phyloP scores from a whole-genome alignment of 2,797 vertebrate species.

The Amniataba percoides region DNA sequence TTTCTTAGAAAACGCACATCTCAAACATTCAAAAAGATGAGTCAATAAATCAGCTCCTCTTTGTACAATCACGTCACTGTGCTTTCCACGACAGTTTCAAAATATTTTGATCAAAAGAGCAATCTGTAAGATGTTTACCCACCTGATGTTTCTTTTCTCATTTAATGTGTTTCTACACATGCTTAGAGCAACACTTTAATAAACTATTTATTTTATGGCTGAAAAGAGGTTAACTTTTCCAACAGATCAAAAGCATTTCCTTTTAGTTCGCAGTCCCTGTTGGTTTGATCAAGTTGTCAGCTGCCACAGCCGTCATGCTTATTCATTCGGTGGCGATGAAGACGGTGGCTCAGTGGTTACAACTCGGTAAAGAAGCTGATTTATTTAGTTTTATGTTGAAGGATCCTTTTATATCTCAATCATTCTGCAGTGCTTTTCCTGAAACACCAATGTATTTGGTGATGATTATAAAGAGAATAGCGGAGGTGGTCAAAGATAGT shows the following conservation, averaged over 20 bases:
- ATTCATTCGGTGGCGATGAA: conserved; percentile 3
- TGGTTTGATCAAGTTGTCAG: conserved; percentile 40
- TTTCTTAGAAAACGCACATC: background rate
- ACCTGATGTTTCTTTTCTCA: conserved; percentile 9
- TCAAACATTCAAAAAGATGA: background rate
- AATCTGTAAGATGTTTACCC: conserved; percentile 6
- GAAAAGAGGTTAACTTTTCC: conserved; percentile 29
- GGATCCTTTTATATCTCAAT: background rate
- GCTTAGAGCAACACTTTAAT: conserved; percentile 7
- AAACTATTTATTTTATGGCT: conserved; percentile 9
- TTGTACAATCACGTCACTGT: background rate
- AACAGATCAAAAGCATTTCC: conserved; percentile 16
- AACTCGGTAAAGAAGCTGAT: conserved; percentile 2
- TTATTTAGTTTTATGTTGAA: conserved; percentile 3
- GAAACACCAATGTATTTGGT: background rate
- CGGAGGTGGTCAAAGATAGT: background rate
- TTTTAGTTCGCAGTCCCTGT: conserved; percentile 16
- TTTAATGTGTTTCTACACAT: conserved; percentile 7
- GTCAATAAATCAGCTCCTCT: background rate
- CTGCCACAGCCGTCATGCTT: conserved; percentile 10
- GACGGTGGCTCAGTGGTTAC: conserved; percentile 7
- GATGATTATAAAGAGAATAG: background rate
- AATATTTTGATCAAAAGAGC: conserved; percentile 7
- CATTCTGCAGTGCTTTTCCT: background rate
- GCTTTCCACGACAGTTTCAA: background rate